Evolutionary conservation across 2,113 vertebrate genomes (phyloP), one percentile per base, ranked within the genome.

Genomic region (Tylochromis polylepis): DNA sequence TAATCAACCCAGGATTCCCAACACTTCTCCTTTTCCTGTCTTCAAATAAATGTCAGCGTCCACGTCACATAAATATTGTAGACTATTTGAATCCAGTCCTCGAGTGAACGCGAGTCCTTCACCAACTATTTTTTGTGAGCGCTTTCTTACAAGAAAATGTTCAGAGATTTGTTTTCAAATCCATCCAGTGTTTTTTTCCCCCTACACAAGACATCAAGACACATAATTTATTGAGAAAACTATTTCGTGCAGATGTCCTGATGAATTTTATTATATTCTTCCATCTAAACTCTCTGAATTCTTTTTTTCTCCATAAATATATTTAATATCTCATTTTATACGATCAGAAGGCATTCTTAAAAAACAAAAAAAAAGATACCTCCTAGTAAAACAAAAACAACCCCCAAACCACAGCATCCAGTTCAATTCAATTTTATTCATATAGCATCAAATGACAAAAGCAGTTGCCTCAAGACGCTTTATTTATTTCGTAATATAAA

Each of bases 41-140:
- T 38, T 65, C 60, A 38, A 14, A 38, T 65, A 65, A 65, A 65
- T 65, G 20, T 65, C 34, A 38, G 2, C 22, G 8, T 65, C 11
- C 38, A 65, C 11, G 14, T 22, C 1, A 65, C 20, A 65, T 14
- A 38, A 0, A 65, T 65, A 20, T 65, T 38, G 20, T 65, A 11
- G 60, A 14, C 60, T 38, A 22, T 67, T 38, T 38, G 60, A 67
- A 38, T 67, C 34, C 60, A 8, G 34, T 65, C 11, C 34, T 38
- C 0, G 11, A 65, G 60, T 65, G 60, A 65, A 65, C 1, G 0
- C 4, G 38, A 38, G 0, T 22, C 20, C 34, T 65, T 38, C 20
- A 38, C 11, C 11, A 65, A 14, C 20, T 38, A 2, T 5, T 22
- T 38, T 20, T 62, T 65, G 38, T 8, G 38, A 22, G 60, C 22